Evolutionary conservation across 2,113 vertebrate species (phyloP), one percentile per base, ranked within the genome.

Genomic region (Phalacrocorax pelagicus): DNA sequence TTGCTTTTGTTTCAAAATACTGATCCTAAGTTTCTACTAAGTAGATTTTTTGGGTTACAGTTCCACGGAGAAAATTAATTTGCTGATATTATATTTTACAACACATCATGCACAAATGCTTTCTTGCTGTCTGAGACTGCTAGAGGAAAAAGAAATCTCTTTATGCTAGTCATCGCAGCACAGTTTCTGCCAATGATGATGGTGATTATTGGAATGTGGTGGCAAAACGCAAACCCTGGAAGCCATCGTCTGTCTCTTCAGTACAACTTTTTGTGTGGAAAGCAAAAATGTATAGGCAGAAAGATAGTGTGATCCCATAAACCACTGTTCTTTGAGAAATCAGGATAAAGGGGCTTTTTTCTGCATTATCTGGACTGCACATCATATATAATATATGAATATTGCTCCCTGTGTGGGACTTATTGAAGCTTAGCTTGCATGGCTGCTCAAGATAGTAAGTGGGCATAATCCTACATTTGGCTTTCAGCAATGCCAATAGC

Each of bases 1-100:
- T 96, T 95, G 84, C 55, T 94, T 94, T 97, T 98, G 78, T 90
- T 97, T 95, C 94, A 80, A 95, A 97, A 94, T 97, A 98, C 98
- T 51, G 95, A 98, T 98, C 96, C 62, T 91, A 92, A 97, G 85
- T 96, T 97, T 95, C 51, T 62, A 94, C 70, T 94, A 90, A 96
- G 95, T 90, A 92, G 88, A 90, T 94, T 91, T 97, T 98, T 97
- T 42, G 58, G 91, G 73, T 91, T 96, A 89, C 87, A 77, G 63
- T 86, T 86, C 90, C 89, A 84, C 80, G 84, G 62, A 93, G 90
- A 94, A 98, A 97, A 98, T 96, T 97, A 96, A 97, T 98, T 98
- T 97, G 32, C 82, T 95, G 95, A 70, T 96, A 96, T 52, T 73
- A 88, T 32, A 23, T 77, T 96, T 94, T 91, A 19, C 17, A 66